Base-by-base conservation (phyloP, 92 coral and sea anemone genomes). In the Phenganax stokvisi region DNA sequence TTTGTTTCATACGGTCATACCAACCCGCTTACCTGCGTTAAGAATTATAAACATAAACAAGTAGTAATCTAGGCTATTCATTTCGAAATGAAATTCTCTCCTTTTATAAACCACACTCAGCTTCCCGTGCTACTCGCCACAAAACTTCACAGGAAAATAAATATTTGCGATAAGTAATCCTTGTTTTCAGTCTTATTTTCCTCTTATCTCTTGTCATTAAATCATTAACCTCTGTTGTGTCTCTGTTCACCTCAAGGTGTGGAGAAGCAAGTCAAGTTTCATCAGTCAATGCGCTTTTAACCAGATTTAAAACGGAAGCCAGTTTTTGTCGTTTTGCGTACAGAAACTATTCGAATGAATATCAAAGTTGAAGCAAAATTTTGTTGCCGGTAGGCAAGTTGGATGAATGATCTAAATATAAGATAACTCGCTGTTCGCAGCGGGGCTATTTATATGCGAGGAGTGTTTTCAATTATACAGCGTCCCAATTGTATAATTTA, bases 221-320 rank as follows among this genome's bases (percentile, higher is more conserved):
- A 30, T 68, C 53, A 56, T 75, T 29, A 54, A 75, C 80, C 67
- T 75, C 80, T 75, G 80, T 16, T 29, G 53, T 75, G 56, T 75
- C 57, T 75, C 80, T 57, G 44, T 56, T 57, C 80, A 57, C 80
- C 65, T 75, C 15, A 17, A 27, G 80, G 80, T 56, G 80, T 20
- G 51, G 67, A 75, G 28, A 75, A 12, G 27, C 11, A 37, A 25
- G 47, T 29, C 8, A 20, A 27, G 54, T 75, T 68, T 51, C 30
- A 2, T 51, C 54, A 68, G 31, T 68, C 54, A 9, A 3, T 68
- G 52, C 53, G 52, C 53, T 30, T 28, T 28, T 28, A 17, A 37
- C 73, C n/a, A 12, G 10, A 12, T 7, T 10, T 68, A 16, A 6
- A 37, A 11, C 47, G 15, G 52, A 27, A 68, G 13, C 12, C 13